phyloP scores from a whole-genome alignment of 2,113 vertebrate genomes.

The Ciconia stormi region DNA sequence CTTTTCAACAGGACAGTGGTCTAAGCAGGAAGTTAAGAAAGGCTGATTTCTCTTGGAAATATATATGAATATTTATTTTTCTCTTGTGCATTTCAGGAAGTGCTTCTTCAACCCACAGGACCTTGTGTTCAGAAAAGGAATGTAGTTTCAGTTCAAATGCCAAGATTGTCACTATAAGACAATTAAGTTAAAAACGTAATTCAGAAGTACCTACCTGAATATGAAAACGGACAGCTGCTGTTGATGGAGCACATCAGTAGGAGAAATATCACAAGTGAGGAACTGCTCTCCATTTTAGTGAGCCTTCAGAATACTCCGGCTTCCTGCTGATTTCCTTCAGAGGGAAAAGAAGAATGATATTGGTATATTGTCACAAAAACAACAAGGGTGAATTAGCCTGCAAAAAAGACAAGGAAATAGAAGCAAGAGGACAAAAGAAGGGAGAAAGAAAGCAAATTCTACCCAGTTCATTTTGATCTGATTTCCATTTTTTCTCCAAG shows the following conservation, averaged over 20 bases:
- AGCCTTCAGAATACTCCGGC: background rate
- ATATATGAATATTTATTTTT: background rate
- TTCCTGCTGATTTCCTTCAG: background rate
- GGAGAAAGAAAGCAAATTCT: background rate
- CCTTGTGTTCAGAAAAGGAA: background rate
- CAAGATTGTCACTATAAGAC: background rate
- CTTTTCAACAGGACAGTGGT: background rate
- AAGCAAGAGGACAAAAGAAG: background rate
- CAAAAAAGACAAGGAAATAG: background rate
- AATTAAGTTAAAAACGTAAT: background rate
- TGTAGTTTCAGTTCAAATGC: background rate
- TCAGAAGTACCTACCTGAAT: constrained; percentile 7
- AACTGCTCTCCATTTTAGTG: background rate
- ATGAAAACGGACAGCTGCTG: background rate
- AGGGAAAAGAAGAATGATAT: background rate
- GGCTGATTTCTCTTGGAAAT: background rate
- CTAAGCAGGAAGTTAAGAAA: background rate
- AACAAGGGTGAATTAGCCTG: background rate
- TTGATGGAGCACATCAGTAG: background rate
- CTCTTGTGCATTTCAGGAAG: background rate
- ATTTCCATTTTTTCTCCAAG: background rate
- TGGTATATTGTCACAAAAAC: background rate
- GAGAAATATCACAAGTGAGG: background rate
- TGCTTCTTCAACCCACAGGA: background rate
- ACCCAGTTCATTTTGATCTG: background rate